Conservation (phyloP, 2,888 invertebrate species). For the Luperina nickerlii region DNA sequence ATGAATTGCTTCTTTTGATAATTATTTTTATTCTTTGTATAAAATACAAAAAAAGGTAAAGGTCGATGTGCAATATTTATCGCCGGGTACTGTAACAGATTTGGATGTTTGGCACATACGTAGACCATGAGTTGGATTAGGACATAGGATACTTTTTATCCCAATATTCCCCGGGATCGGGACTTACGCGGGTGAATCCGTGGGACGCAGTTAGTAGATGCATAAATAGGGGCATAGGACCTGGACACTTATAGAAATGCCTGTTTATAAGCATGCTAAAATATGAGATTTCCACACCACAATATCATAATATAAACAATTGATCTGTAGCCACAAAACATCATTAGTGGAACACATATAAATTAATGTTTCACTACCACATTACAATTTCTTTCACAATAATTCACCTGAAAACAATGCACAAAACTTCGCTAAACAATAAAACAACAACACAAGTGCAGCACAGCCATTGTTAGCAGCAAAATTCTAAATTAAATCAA, state of each 20-base stretch:
- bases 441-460: conserved; percentile 35
- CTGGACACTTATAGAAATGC: neutral
- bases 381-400: conserved; percentile 21
- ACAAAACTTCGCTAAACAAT: conserved; percentile 14
- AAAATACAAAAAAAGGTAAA: no score
- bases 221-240: neutral
- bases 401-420: conserved; percentile 30
- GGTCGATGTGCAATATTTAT: no score
- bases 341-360: neutral
- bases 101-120: no score
- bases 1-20: no score
- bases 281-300: neutral
- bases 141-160: neutral
- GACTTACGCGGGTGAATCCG: neutral
- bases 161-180: neutral
- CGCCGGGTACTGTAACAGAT: no score
- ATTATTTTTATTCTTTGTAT: no score
- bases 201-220: neutral
- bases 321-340: neutral
- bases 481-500: conserved; percentile 65
- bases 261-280: neutral
- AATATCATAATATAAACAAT: neutral
- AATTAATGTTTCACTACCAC: neutral
- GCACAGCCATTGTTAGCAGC: conserved; percentile 51
- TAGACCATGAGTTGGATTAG: no score